A percentile compares a stretch with the other conserved stretches of the same genome.
These are phyloP conservation scores for Acanthococcus lagerstroemiae DNA, from an alignment of 2,888 invertebrate species.

Conservation along the genomic window DNA sequence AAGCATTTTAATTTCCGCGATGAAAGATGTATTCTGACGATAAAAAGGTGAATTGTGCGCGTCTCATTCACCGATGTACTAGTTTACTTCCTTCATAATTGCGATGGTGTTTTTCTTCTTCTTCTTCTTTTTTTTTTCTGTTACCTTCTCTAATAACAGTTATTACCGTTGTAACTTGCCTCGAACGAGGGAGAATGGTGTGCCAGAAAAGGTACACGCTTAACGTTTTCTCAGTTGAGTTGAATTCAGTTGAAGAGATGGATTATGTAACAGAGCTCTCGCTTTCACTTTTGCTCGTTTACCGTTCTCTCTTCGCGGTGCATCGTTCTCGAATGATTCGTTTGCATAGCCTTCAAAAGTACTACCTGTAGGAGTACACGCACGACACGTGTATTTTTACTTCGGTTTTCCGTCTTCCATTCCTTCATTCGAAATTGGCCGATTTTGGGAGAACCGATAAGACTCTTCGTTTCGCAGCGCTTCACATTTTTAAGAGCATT, in stretches of 20 bases:
- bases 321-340: background rate
- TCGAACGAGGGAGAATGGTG: constrained; percentile 4
- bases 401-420: no score
- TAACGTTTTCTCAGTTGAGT: constrained; percentile 28
- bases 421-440: no score
- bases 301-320: constrained; percentile 20
- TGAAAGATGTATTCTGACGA: no score
- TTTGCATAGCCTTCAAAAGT: background rate
- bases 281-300: constrained; percentile 23
- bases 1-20: no score
- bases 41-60: background rate
- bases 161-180: constrained; percentile 12
- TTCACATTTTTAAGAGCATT: no score
- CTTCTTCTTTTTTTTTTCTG: background rate
- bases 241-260: constrained; percentile 18
- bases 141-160: constrained; percentile 20
- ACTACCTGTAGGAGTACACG: no score
- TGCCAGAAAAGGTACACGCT: constrained; percentile 27
- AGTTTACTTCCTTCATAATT: constrained; percentile 22
- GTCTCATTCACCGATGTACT: constrained; percentile 1
- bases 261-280: constrained; percentile 11
- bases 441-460: no score
- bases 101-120: constrained; percentile 1
- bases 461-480: no score
- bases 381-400: no score